Conservation (phyloP, 2,888 invertebrate genomes). For the Drosophila longiperda region DNA sequence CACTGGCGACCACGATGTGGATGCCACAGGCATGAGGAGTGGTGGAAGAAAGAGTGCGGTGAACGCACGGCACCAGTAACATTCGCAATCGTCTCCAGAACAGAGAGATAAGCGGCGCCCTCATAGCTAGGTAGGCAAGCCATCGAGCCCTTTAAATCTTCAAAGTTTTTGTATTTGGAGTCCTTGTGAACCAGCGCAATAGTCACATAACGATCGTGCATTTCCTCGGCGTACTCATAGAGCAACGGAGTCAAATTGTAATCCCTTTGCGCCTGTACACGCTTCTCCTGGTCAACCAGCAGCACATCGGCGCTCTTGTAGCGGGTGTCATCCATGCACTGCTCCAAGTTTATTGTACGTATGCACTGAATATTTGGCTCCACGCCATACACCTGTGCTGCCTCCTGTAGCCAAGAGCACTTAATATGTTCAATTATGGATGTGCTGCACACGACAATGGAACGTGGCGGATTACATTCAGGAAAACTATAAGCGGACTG, state of each 20-base stretch:
- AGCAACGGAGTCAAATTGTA: conserved; percentile 79
- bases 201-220: conserved; percentile 85
- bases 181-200: conserved; percentile 89
- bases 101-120: conserved; percentile 89
- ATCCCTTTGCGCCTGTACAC: conserved; percentile 89
- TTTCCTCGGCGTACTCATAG: conserved; percentile 79
- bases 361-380: conserved; percentile 93
- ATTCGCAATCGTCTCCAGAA: conserved; percentile 85
- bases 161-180: conserved; percentile 86
- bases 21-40: conserved; percentile 88
- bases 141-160: conserved; percentile 89
- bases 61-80: conserved; percentile 81
- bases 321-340: conserved; percentile 89
- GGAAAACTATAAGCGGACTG: conserved; percentile 89
- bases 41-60: conserved; percentile 87
- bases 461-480: conserved; percentile 89
- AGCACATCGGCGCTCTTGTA: conserved; percentile 90
- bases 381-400: conserved; percentile 90
- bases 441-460: conserved; percentile 89
- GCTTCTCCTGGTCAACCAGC: conserved; percentile 89
- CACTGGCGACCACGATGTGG: conserved; percentile 81
- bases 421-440: conserved; percentile 90
- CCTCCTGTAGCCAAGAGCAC: conserved; percentile 92
- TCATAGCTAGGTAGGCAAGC: conserved; percentile 93
- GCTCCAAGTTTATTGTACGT: conserved; percentile 86